Base-by-base conservation (phyloP, 92 coral and sea anemone species). In the Zoanthus sociatus region DNA sequence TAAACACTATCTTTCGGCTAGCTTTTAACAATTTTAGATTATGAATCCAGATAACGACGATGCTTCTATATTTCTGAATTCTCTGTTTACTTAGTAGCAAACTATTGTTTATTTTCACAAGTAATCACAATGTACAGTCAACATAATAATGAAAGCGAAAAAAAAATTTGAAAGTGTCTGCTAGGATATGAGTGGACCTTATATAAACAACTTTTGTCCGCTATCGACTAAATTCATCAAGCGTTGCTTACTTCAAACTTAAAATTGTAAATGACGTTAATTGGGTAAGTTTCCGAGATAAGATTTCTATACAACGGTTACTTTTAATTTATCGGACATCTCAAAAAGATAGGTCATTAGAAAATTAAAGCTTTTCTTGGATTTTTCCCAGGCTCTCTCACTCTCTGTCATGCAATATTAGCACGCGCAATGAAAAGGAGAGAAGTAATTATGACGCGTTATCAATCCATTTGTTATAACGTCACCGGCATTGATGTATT, bases 401-500 rank as follows among this genome's bases (percentile, higher is more conserved):
- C 9, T 17, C 5, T 63, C 69, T n/a, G 9, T 14, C 17, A 18
- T 32, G 21, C 50, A 55, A 46, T 63, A 30, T 66, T 46, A 64
- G 85, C 55, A 53, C 85, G 85, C 76, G 85, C 72, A 15, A 9
- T 79, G 6, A 63, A 30, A 15, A 3, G 20, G 11, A 51, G 13
- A 48, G 55, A 50, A 50, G 12, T 50, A 77, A 45, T 81, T 46
- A 64, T 68, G 73, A 66, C 75, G 74, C 73, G 64, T 63, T 63
- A 63, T 44, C 18, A 48, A 81, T 66, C 85, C 7, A 81, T 81
- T 81, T 64, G 47, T 26, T 26, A 26, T 66, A 68, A 47, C 85
- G 85, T 81, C 85, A 81, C 85, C 46, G 60, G 75, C 73, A 66
- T 81, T 81, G 85, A 81, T 67, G 18, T 45, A 42, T 48, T 46